Conservation (phyloP, 2,888 invertebrate genomes). For the Melanargia galathea region DNA sequence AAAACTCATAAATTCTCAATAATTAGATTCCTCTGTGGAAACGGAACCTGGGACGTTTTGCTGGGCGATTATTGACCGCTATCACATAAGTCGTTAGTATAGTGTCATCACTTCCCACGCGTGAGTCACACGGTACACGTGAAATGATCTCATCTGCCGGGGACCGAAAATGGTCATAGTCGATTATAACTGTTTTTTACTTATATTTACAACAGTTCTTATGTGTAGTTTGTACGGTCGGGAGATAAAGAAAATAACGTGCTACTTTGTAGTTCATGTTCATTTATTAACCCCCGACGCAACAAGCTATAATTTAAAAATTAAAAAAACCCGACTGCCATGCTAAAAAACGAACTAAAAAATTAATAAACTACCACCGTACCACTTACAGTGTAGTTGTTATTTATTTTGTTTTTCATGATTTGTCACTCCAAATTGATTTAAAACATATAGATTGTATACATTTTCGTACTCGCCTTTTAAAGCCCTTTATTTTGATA, state of each 20-base stretch:
- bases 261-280: background rate
- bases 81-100: background rate
- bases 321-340: too few relatives aligned
- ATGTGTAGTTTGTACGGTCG: slow-evolving; percentile 7
- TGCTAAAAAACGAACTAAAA: too few relatives aligned
- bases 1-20: background rate
- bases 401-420: too few relatives aligned
- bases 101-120: slow-evolving; percentile 45
- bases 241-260: background rate
- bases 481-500: too few relatives aligned
- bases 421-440: too few relatives aligned
- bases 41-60: background rate
- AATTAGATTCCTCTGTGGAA: background rate
- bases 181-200: slow-evolving; percentile 37
- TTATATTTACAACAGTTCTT: slow-evolving; percentile 9
- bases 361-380: too few relatives aligned
- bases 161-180: slow-evolving; percentile 39
- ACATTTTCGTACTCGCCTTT: too few relatives aligned
- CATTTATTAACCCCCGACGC: too few relatives aligned
- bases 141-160: slow-evolving; percentile 44
- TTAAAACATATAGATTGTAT: too few relatives aligned
- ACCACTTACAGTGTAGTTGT: too few relatives aligned
- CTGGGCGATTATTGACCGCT: background rate
- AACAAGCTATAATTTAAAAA: too few relatives aligned
- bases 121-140: slow-evolving; percentile 42